phyloP scores from a whole-genome alignment of 2,888 invertebrate species.

The Watsonalla cultraria region DNA sequence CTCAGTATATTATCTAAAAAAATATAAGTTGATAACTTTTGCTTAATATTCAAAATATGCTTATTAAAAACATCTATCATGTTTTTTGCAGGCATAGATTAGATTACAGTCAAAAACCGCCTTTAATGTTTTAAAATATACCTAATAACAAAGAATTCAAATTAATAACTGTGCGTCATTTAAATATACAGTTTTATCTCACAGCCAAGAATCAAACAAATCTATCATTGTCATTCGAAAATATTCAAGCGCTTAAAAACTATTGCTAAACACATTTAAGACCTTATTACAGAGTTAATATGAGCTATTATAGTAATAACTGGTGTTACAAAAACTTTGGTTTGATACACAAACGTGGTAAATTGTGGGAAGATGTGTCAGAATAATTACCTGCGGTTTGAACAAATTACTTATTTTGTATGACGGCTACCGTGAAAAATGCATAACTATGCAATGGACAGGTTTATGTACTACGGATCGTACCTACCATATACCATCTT shows the following conservation, averaged over 20 bases:
- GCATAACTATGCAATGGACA: slow-evolving; percentile 43
- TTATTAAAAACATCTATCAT: not conserved
- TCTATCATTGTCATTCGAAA: slow-evolving; percentile 57
- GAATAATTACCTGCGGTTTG: slow-evolving; percentile 52
- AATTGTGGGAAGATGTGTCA: slow-evolving; percentile 65
- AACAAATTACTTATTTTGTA: slow-evolving; percentile 56
- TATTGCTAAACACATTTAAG: slow-evolving; percentile 12
- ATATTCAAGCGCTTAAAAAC: slow-evolving; percentile 16
- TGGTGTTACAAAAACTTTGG: slow-evolving; percentile 10
- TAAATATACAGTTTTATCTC: slow-evolving; percentile 9
- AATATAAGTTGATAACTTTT: too few relatives aligned
- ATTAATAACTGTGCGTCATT: slow-evolving; percentile 7
- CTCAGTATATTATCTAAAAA: too few relatives aligned
- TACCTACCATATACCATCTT: too few relatives aligned
- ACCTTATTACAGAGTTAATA: slow-evolving; percentile 18
- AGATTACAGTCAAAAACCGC: not conserved
- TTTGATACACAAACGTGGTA: slow-evolving; percentile 31
- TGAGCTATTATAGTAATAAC: slow-evolving; percentile 4
- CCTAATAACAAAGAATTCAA: not conserved
- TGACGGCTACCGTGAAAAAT: slow-evolving; percentile 64
- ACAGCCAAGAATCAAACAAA: slow-evolving; percentile 36
- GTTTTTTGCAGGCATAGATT: not conserved
- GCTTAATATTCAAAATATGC: too few relatives aligned
- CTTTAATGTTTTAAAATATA: not conserved
- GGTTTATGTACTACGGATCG: slow-evolving; percentile 29